Evolutionary conservation across 2,888 invertebrate species (phyloP).

Genomic region (Ephialtes manifestator): DNA sequence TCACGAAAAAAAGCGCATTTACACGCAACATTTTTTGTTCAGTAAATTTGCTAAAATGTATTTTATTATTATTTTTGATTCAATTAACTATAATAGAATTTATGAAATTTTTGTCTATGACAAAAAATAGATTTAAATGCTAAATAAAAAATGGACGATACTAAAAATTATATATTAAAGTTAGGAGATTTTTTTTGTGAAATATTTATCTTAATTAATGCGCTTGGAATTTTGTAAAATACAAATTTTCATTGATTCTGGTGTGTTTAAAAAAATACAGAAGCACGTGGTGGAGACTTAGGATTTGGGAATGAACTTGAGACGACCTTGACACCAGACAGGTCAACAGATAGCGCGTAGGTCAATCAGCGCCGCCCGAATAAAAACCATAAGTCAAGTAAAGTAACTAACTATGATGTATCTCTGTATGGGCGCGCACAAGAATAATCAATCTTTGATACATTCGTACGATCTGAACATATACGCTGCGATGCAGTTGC

Average conservation of each 20-base stretch:
- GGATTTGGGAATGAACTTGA: conserved; percentile 33
- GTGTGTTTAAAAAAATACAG: background rate
- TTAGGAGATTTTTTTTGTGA: background rate
- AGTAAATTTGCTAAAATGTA: no score
- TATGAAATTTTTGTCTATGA: no score
- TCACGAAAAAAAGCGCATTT: no score
- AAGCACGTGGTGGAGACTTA: background rate
- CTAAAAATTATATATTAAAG: background rate
- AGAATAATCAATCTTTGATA: conserved; percentile 29
- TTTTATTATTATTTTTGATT: no score
- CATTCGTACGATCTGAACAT: background rate
- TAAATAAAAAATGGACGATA: no score
- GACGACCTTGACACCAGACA: conserved; percentile 41
- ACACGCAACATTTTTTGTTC: no score
- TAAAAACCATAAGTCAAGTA: conserved; percentile 54
- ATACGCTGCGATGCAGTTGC: conserved; percentile 11
- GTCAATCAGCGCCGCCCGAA: conserved; percentile 37
- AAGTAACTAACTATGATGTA: conserved; percentile 19
- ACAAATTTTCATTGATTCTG: background rate
- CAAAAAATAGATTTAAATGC: no score
- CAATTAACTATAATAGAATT: no score
- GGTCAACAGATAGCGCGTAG: conserved; percentile 31
- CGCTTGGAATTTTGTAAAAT: background rate
- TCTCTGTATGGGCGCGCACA: background rate
- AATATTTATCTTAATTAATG: background rate